phyloP scores from a whole-genome alignment of 2,888 invertebrate species.

The Euzetes globulus region DNA sequence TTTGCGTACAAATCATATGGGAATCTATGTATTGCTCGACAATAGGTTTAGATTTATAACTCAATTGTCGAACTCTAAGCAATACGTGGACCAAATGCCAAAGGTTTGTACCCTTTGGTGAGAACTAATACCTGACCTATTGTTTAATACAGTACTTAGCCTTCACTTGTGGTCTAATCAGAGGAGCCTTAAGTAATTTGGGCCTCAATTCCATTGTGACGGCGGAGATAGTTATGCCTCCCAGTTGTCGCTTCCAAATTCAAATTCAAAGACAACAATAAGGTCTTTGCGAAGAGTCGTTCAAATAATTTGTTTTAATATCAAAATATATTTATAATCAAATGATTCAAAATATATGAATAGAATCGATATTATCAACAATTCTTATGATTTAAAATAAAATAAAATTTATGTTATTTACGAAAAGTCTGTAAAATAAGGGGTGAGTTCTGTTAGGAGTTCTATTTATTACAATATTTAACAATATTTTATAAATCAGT shows the following conservation, averaged over 20 bases:
- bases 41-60: constrained; percentile 84
- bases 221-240: constrained; percentile 85
- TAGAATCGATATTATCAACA: too few species aligned
- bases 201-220: constrained; percentile 90
- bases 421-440: too few species aligned
- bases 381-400: too few species aligned
- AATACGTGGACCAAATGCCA: constrained; percentile 65
- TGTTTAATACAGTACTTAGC: constrained; percentile 64
- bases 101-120: constrained; percentile 21
- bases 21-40: constrained; percentile 94
- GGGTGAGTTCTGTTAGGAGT: too few species aligned
- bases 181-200: constrained; percentile 89
- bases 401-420: too few species aligned
- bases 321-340: not conserved
- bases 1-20: constrained; percentile 90
- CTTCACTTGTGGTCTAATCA: constrained; percentile 88
- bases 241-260: constrained; percentile 63
- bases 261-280: constrained; percentile 33
- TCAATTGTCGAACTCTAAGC: constrained; percentile 76
- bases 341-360: too few species aligned
- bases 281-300: not conserved
- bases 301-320: not conserved
- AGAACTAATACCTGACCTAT: not conserved
- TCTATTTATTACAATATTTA: too few species aligned
- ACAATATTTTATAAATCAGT: not conserved